These are phyloP conservation scores for Tenebrio molitor DNA, from an alignment of 1,140 invertebrate species.

Conservation along the genomic window DNA sequence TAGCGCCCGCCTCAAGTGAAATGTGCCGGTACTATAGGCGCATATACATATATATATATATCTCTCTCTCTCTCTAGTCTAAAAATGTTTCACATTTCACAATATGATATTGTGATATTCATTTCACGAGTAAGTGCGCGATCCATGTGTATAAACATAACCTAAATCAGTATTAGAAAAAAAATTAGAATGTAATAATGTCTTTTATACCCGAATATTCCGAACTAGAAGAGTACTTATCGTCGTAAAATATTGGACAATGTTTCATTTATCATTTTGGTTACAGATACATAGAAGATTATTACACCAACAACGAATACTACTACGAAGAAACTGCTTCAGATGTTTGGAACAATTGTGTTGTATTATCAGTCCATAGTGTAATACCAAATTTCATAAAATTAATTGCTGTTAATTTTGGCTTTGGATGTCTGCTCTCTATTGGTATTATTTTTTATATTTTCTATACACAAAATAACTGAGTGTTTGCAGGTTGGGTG, in stretches of 20 bases:
- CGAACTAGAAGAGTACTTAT: neutral
- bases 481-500: no score
- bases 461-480: neutral
- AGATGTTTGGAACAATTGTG: slow-evolving; percentile 59
- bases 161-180: slow-evolving; percentile 1
- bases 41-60: no score
- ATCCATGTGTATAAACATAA: slow-evolving; percentile 17
- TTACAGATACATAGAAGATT: neutral
- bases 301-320: neutral
- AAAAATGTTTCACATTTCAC: no score
- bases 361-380: slow-evolving; percentile 54
- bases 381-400: slow-evolving; percentile 48
- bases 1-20: no score
- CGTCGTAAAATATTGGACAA: neutral
- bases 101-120: no score
- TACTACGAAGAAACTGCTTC: slow-evolving; percentile 48
- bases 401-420: slow-evolving; percentile 52
- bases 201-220: neutral
- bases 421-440: slow-evolving; percentile 52
- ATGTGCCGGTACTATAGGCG: no score
- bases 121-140: no score
- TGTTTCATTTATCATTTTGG: neutral
- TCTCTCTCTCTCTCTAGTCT: no score
- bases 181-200: slow-evolving; percentile 7
- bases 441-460: slow-evolving; percentile 47